Percentiles rank a stretch among this genome's conserved stretches.
phyloP scores from a whole-genome alignment of 2,797 vertebrate genomes.

The Allobates femoralis region DNA sequence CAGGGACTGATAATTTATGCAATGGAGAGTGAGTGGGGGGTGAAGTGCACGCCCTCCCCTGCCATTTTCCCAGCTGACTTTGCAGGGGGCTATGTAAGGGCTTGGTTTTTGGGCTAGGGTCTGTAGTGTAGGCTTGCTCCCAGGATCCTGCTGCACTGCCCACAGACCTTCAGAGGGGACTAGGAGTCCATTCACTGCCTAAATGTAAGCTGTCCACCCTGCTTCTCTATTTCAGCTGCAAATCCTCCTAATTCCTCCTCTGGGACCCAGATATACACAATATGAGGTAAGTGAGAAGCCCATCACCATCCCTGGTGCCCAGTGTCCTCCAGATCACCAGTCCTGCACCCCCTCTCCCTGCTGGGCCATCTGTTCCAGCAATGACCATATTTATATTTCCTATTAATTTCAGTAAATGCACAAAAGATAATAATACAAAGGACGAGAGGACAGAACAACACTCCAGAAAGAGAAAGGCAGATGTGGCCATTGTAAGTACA shows the following conservation, averaged over 20 bases:
- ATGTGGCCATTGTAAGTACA: slow-evolving; percentile 91
- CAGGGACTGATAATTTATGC: neutral
- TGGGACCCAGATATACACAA: slow-evolving; percentile 9
- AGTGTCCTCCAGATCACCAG: neutral
- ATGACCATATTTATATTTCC: neutral
- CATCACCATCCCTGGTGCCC: neutral
- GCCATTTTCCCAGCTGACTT: slow-evolving; percentile 17
- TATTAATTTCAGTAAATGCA: slow-evolving; percentile 74
- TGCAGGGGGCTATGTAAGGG: slow-evolving; percentile 9
- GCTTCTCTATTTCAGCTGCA: slow-evolving; percentile 21
- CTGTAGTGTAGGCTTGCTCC: neutral
- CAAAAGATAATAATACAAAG: slow-evolving; percentile 71
- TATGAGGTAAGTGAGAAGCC: slow-evolving; percentile 43
- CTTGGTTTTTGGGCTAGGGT: neutral
- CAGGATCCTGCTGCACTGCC: neutral
- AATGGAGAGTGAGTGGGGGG: neutral
- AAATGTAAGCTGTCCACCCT: neutral
- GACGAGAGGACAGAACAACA: slow-evolving; percentile 72
- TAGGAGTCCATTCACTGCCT: neutral
- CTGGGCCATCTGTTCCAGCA: neutral
- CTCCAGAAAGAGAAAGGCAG: slow-evolving; percentile 93
- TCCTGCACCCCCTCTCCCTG: neutral
- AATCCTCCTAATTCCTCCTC: too few relatives aligned
- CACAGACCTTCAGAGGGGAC: slow-evolving; percentile 1
- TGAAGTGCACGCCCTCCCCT: neutral